Conservation (phyloP, 1,140 invertebrate genomes). For the Dendrolimus punctatus region DNA sequence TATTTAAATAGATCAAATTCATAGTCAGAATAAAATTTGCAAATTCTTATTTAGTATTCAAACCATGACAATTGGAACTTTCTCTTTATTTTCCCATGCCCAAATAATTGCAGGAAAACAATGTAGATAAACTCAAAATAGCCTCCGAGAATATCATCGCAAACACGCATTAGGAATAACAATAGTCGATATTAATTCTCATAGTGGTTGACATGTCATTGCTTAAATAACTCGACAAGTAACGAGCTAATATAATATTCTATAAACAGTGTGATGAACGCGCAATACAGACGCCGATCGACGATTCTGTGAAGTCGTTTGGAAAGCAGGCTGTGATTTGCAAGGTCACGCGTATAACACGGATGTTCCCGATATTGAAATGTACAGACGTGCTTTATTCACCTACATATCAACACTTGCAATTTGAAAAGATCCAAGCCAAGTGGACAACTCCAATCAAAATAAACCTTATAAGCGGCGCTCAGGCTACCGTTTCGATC, state of each 20-base stretch:
- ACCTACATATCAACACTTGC: conserved; percentile 67
- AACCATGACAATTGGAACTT: background rate
- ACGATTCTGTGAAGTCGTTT: conserved; percentile 68
- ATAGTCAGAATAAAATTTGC: too few species aligned
- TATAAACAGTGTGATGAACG: conserved; percentile 52
- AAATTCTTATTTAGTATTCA: too few species aligned
- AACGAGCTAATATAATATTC: conserved; percentile 67
- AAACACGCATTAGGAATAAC: conserved; percentile 38
- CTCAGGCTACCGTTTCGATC: conserved; percentile 45
- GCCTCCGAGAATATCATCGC: conserved; percentile 2
- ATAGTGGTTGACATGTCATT: conserved; percentile 41
- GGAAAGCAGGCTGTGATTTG: conserved; percentile 71
- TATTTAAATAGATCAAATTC: too few species aligned
- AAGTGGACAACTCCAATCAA: conserved; percentile 22
- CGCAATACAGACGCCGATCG: conserved; percentile 60
- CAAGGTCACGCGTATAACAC: conserved; percentile 71
- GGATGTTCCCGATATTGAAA: conserved; percentile 71
- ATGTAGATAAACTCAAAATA: background rate
- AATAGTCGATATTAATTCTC: conserved; percentile 33
- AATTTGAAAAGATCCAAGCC: conserved; percentile 62
- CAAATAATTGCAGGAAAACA: background rate
- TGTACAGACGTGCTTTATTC: conserved; percentile 71
- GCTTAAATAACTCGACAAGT: conserved; percentile 58
- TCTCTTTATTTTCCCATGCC: background rate
- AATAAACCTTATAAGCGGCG: conserved; percentile 39